Percentiles rank a stretch among this genome's conserved stretches.
Conservation (phyloP, 2,113 vertebrate species). For the rat (Rattus norvegicus) region GRCr8 NC_086023.1:121070501-121071000, state of each 20-base stretch:
- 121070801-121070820: neutral
- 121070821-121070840: neutral
- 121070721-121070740: neutral
- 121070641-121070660: too few species aligned
- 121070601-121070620: neutral
- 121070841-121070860: neutral
- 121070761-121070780: neutral
- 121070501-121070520: neutral
- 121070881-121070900: neutral
- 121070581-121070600: neutral
- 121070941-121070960: neutral
- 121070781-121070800: neutral
- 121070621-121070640: neutral
- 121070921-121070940: neutral
- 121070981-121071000: neutral
- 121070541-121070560: neutral
- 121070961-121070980: neutral
- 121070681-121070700: neutral
- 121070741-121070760: neutral
- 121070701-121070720: neutral
- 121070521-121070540: neutral
- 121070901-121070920: neutral
- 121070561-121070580: neutral
- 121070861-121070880: neutral
- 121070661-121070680: too few species aligned